Percentiles rank a stretch among this genome's conserved stretches.
These are phyloP conservation scores for Drosophila triauraria DNA, from an alignment of 1,140 invertebrate genomes.

Conservation along the genomic window DNA sequence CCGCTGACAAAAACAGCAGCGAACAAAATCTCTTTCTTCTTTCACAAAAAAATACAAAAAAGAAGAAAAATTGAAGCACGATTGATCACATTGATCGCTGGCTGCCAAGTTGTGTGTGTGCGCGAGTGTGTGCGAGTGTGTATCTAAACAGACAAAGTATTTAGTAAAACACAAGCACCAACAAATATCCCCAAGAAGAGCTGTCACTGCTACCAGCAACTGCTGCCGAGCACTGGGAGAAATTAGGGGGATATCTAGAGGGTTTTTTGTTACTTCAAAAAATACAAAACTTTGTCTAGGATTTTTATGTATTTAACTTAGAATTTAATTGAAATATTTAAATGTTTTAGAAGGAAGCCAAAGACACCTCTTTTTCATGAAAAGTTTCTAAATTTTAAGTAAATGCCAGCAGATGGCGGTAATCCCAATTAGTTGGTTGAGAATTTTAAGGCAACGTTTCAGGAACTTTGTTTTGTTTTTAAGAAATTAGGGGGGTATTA, in stretches of 20 bases:
- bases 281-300: neutral
- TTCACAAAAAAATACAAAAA: constrained; percentile 24
- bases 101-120: constrained; percentile 51
- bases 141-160: constrained; percentile 70
- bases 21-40: constrained; percentile 29
- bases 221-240: constrained; percentile 3
- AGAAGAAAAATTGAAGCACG: constrained; percentile 79
- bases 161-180: constrained; percentile 72
- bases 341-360: too few relatives aligned
- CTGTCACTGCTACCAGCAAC: constrained; percentile 36
- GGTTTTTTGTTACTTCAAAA: too few relatives aligned
- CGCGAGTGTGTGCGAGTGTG: constrained; percentile 9
- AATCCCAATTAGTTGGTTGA: too few relatives aligned
- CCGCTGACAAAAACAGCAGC: constrained; percentile 66
- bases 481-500: too few relatives aligned
- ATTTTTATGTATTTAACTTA: neutral
- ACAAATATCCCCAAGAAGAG: constrained; percentile 65
- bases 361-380: too few relatives aligned
- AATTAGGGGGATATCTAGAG: neutral
- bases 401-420: too few relatives aligned
- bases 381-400: too few relatives aligned
- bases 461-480: too few relatives aligned
- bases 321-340: neutral
- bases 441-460: too few relatives aligned
- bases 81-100: constrained; percentile 80